A percentile compares a stretch with the other conserved stretches of the same genome.
Evolutionary conservation across 92 coral and sea anemone species (phyloP).

Genomic region (Phenganax subtilis): DNA sequence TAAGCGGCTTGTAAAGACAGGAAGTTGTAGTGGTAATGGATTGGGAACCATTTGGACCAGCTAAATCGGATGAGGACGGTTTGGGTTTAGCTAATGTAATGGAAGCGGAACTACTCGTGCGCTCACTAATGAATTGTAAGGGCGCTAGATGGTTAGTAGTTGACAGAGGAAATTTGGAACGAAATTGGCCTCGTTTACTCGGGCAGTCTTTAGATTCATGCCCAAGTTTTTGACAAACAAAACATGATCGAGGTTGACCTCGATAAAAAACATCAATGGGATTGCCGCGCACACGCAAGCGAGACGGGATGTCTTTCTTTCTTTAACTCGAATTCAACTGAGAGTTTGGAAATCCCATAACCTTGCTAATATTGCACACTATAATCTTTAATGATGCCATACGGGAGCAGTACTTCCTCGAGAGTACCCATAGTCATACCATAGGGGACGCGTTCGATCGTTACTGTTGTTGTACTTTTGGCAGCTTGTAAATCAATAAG

Average conservation of each 20-base stretch:
- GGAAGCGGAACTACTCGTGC: no score
- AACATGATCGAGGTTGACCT: constrained; percentile 1
- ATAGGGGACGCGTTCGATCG: neutral
- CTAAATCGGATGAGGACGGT: no score
- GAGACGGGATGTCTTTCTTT: neutral
- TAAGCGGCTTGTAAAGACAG: no score
- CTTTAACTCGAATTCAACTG: neutral
- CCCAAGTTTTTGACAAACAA: neutral
- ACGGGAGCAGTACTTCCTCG: neutral
- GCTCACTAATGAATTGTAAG: no score
- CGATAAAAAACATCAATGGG: neutral
- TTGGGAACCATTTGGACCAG: no score
- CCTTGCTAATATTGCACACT: neutral
- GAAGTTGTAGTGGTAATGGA: no score
- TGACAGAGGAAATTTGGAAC: no score
- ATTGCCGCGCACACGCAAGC: neutral
- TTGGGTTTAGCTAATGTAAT: no score
- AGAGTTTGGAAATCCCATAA: neutral
- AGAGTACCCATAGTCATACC: neutral
- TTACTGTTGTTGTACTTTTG: neutral
- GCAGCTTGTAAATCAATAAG: neutral
- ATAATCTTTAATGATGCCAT: neutral
- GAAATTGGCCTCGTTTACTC: neutral
- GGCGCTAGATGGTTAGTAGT: no score
- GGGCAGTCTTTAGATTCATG: neutral